Conservation (phyloP, 2,113 vertebrate species). For the Felis catus region DNA sequence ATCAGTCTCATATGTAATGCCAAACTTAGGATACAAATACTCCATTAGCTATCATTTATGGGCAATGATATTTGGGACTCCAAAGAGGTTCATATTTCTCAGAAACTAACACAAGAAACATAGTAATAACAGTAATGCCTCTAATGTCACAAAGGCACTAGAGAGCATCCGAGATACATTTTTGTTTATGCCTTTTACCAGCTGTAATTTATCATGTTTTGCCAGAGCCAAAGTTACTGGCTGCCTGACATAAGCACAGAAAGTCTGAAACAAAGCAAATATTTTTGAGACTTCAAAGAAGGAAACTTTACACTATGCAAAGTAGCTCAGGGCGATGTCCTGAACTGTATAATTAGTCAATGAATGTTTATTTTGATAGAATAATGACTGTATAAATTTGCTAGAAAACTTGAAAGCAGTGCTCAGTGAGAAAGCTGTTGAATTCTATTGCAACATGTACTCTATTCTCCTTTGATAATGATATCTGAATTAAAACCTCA, state of each 20-base stretch:
- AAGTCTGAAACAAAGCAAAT: conserved; percentile 50
- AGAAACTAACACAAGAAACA: not conserved
- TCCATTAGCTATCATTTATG: not conserved
- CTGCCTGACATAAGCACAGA: not conserved
- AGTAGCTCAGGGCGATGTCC: conserved; percentile 53
- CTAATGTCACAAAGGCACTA: not conserved
- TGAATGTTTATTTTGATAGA: conserved; percentile 76
- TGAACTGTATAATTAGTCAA: conserved; percentile 73
- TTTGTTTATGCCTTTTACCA: not conserved
- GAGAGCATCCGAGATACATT: not conserved
- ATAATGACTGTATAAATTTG: conserved; percentile 65
- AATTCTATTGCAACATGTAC: conserved; percentile 34
- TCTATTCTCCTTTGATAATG: conserved; percentile 67
- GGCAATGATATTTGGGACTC: not conserved
- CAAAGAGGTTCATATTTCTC: not conserved
- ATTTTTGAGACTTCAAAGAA: conserved; percentile 43
- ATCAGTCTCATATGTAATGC: not conserved
- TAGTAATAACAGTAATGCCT: not conserved
- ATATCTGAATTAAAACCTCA: conserved; percentile 74
- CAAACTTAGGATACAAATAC: not conserved
- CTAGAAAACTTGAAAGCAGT: conserved; percentile 41
- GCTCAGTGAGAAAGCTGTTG: conserved; percentile 54
- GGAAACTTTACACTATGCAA: conserved; percentile 30
- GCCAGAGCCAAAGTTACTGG: not conserved
- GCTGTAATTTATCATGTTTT: not conserved